Percentiles rank a stretch among this genome's conserved stretches.
These are phyloP conservation scores for Anguilla obscura DNA, from an alignment of 2,797 vertebrate genomes.

Conservation along the genomic window DNA sequence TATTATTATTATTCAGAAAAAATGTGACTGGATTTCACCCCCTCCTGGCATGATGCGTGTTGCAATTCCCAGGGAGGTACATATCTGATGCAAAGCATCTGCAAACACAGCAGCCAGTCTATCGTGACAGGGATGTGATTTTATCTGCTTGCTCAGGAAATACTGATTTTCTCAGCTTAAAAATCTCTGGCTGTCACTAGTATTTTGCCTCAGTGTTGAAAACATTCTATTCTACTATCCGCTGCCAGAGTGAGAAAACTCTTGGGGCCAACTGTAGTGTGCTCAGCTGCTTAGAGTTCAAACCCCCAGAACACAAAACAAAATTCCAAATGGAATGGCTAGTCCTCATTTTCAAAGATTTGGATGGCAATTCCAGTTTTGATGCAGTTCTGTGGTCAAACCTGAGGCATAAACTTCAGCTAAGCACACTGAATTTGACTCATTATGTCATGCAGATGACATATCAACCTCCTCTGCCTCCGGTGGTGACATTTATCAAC, in stretches of 20 bases:
- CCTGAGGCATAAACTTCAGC: too few species aligned
- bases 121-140: not conserved
- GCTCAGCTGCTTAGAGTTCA: too few species aligned
- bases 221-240: not conserved
- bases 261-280: too few species aligned
- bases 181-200: not conserved
- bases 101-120: conserved; percentile 2
- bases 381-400: too few species aligned
- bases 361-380: not conserved
- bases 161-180: not conserved
- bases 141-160: not conserved
- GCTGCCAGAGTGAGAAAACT: not conserved
- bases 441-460: too few species aligned
- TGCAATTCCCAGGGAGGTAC: conserved; percentile 27
- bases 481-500: too few species aligned
- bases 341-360: too few species aligned
- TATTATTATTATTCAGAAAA: too few species aligned
- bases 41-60: not conserved
- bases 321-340: too few species aligned
- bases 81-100: conserved; percentile 36
- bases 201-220: not conserved
- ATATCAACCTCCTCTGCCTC: too few species aligned
- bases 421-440: too few species aligned
- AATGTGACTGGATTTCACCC: not conserved
- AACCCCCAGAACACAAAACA: too few species aligned